Evolutionary conservation across 2,888 invertebrate species (phyloP), one percentile per base, ranked within the genome.

Genomic region (Galerucella calmariensis): DNA sequence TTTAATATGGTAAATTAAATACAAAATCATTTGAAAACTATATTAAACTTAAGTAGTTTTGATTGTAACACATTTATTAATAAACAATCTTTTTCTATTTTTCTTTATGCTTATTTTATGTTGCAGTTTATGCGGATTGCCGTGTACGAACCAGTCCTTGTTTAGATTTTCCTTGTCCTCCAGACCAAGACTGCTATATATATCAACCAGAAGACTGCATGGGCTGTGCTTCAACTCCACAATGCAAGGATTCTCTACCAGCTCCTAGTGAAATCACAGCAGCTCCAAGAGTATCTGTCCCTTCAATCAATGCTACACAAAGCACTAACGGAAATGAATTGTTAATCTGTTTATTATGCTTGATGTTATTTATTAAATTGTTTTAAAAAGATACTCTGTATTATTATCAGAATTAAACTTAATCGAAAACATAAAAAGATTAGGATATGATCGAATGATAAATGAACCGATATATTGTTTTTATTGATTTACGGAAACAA

Each of bases 81-180:
- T 6, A 63, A 24, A 24, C 14, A 41, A 35, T 65, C 16, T 14
- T 51, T 41, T 44, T 35, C 8, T 24, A 56, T 16, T 53, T 11
- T 24, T 27, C 2, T 5, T 14, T 0, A 5, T 16, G 41, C 9
- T 69, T 67, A 69, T 56, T 74, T 56, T 10, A n/a, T 62, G 41
- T 65, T 65, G n/a, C 66, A 87, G 87, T 84, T 14, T 83, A 83
- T 77, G 76, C 80, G 61, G 81, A 84, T 63, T 87, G 87, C 67
- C 75, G 79, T 41, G 67, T 78, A 59, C 41, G 46, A 44, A 67
- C 78, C 44, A 80, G 85, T 76, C 82, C 82, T 10, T 87, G 86
- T 72, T 62, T 79, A 51, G 76, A 80, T 35, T 76, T 80, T 71
- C 80, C 82, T 66, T 87, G 86, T 73, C 84, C 85, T 56, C 80